Evolutionary conservation across 2,797 vertebrate species (phyloP), one percentile per base, ranked within the genome.

Genomic region (Lithobates pipiens): DNA sequence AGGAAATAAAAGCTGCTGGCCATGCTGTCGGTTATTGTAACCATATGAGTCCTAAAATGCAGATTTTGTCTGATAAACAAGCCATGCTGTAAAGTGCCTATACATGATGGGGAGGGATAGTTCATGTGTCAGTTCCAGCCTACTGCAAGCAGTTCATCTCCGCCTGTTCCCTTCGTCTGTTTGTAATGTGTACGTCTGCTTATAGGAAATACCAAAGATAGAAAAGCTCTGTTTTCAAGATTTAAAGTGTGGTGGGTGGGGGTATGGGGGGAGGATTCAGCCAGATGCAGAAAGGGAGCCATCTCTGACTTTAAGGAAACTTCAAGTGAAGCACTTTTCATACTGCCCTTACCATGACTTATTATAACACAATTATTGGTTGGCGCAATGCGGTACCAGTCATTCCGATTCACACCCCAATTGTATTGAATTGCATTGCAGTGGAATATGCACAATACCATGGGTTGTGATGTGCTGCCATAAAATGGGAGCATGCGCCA

Each of bases 141-240:
- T 29, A 71, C 67, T 34, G 21, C 6, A 68, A 44, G 63, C 25
- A 54, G 44, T 80, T 21, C 77, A 23, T 80, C 61, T 13, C 61
- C 61, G 61, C 29, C 68, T n/a, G 29, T 23, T 7, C 15, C 25
- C 11, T 39, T 25, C 29, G 18, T 11, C 75, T 77, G 73, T 32
- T 76, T 39, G 36, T n/a, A 27, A 42, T 11, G 36, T 44, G 36
- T 23, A 39, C 16, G 77, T 44, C 15, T 54, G 61, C 61, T 65
- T 46, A 25, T n/a, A 80, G 67, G 23, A 71, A 39, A 80, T 80
- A 39, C 79, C 79, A 80, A 80, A 80, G 79, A 80, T 80, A 69
- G 79, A 80, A 80, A 70, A 79, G 67, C 25, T 68, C 23, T 79
- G 61, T 79, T 67, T 39, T 68, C 42, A 39, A 77, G 13, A 65